Percentiles rank a stretch among this genome's conserved stretches.
Conservation (phyloP, 2,113 vertebrate genomes). For the Poeciliopsis prolifica region DNA sequence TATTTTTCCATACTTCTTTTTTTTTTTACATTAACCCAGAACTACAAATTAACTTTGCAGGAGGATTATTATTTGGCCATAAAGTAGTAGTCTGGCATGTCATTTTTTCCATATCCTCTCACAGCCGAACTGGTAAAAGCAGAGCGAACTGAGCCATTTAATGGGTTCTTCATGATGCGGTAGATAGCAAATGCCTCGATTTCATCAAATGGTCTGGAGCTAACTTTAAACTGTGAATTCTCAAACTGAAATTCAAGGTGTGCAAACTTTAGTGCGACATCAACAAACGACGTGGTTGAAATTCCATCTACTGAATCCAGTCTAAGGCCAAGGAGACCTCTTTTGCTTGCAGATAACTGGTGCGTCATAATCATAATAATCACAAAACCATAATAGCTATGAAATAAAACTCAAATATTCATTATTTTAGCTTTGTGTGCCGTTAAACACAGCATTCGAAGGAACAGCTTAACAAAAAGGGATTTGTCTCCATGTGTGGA, state of each 20-base stretch:
- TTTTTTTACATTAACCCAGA: background rate
- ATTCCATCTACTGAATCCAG: background rate
- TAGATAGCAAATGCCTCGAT: too few species aligned
- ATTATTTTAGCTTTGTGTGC: background rate
- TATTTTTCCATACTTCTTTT: background rate
- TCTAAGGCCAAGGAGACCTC: constrained; percentile 32
- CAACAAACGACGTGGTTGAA: too few species aligned
- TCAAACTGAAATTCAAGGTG: background rate
- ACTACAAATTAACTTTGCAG: background rate
- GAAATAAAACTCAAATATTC: background rate
- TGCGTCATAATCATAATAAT: background rate
- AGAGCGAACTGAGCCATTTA: background rate
- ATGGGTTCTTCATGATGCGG: background rate
- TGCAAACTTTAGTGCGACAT: too few species aligned
- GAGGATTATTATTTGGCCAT: background rate
- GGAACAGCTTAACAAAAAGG: background rate
- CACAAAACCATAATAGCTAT: background rate
- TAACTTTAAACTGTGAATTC: background rate
- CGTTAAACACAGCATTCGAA: background rate
- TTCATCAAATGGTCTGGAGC: background rate
- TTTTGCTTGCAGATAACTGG: background rate
- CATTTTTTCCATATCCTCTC: too few species aligned
- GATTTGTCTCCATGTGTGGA: background rate
- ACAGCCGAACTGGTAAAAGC: too few species aligned
- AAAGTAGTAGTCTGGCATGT: background rate